Percentiles rank a stretch among this genome's conserved stretches.
Conservation (phyloP, 1,140 invertebrate genomes). For the Oryzaephilus surinamensis region DNA sequence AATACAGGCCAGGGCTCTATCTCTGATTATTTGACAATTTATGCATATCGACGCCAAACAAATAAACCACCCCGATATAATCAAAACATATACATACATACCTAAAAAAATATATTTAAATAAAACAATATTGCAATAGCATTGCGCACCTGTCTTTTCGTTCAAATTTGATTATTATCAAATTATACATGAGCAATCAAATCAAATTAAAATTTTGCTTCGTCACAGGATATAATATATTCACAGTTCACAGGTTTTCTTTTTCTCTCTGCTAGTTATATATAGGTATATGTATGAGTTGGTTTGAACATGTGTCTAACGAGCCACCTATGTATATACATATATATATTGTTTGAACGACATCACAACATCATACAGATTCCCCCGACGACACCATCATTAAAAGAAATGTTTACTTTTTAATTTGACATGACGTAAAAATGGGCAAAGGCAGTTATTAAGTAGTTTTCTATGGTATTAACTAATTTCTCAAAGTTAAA, state of each 20-base stretch:
- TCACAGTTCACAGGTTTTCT: slow-evolving; percentile 16
- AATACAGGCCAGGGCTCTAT: not conserved
- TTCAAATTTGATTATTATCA: slow-evolving; percentile 24
- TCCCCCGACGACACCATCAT: slow-evolving; percentile 1
- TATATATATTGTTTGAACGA: slow-evolving; percentile 17
- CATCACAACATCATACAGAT: slow-evolving; percentile 3
- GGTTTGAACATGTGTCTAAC: slow-evolving; percentile 23
- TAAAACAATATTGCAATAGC: slow-evolving; percentile 16
- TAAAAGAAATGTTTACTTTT: slow-evolving; percentile 12
- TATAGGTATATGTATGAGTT: too few relatives aligned
- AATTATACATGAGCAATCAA: slow-evolving; percentile 29
- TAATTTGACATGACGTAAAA: slow-evolving; percentile 6
- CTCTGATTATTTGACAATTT: not conserved
- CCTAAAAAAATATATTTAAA: slow-evolving; percentile 8
- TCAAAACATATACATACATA: not conserved
- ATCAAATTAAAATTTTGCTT: slow-evolving; percentile 28
- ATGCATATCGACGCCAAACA: not conserved
- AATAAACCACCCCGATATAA: not conserved
- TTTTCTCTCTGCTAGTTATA: too few relatives aligned
- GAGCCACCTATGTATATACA: slow-evolving; percentile 16
- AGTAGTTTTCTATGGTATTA: slow-evolving; percentile 5
- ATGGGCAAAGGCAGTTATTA: slow-evolving; percentile 7
- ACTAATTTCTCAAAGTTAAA: too few relatives aligned
- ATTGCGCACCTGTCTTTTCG: slow-evolving; percentile 14
- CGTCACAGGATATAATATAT: slow-evolving; percentile 27